Percentiles rank a stretch among this genome's conserved stretches.
Conservation (phyloP, 2,888 invertebrate genomes). For the Eupeodes luniger region DNA sequence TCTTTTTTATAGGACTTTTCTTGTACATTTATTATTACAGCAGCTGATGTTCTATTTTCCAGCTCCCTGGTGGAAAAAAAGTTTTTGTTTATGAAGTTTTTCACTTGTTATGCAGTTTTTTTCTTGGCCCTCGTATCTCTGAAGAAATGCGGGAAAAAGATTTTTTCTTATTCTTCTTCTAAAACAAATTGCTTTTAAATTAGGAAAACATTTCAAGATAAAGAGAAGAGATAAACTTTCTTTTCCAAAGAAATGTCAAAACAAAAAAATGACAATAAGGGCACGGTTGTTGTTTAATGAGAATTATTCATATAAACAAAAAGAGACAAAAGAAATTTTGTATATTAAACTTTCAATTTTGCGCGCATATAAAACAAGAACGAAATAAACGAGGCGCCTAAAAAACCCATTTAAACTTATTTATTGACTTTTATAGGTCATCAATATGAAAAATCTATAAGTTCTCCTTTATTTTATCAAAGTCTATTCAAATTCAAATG, state of each 20-base stretch:
- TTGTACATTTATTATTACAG: constrained; percentile 41
- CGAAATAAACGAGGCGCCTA: constrained; percentile 4
- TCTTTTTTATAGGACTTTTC: constrained; percentile 9
- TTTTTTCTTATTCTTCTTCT: background rate
- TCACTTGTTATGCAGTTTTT: constrained; percentile 36
- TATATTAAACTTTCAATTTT: constrained; percentile 7
- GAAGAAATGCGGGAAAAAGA: background rate
- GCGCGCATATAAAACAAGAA: background rate
- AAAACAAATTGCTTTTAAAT: constrained; percentile 37
- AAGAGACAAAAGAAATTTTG: background rate
- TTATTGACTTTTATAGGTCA: constrained; percentile 5
- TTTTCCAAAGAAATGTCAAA: background rate
- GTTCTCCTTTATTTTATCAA: constrained; percentile 14
- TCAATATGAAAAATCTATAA: background rate
- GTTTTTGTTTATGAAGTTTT: constrained; percentile 56
- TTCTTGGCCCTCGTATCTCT: background rate
- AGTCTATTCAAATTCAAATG: constrained; percentile 14
- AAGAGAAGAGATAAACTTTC: constrained; percentile 6
- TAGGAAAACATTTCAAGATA: constrained; percentile 7
- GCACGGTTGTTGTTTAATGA: background rate
- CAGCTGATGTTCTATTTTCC: constrained; percentile 47
- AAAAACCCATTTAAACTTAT: constrained; percentile 12
- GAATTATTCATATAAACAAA: constrained; percentile 1
- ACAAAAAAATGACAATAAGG: background rate
- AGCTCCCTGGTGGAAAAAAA: constrained; percentile 43